These are phyloP conservation scores for Melieria crassipennis DNA, from an alignment of 2,888 invertebrate genomes.

Conservation along the genomic window DNA sequence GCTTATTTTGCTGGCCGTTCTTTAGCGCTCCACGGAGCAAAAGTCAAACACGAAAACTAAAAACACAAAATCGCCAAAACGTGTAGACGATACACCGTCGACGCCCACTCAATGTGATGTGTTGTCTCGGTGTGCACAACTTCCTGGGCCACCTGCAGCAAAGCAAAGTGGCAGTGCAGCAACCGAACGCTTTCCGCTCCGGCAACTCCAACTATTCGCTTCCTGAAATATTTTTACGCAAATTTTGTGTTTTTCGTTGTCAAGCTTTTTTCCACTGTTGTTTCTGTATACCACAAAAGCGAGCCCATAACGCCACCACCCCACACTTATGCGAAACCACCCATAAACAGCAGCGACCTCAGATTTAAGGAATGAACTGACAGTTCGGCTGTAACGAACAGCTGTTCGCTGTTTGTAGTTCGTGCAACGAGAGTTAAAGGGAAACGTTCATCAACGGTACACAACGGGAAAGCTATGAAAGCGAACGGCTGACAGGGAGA, in stretches of 20 bases:
- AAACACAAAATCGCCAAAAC: background rate
- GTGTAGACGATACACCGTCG: background rate
- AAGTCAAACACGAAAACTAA: background rate
- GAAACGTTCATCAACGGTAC: too few relatives aligned
- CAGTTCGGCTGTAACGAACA: slow-evolving; percentile 4
- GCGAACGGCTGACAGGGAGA: too few relatives aligned
- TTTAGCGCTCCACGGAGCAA: slow-evolving; percentile 12
- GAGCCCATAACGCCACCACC: background rate
- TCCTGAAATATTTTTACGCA: background rate
- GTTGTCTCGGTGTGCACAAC: background rate
- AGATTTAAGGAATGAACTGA: slow-evolving; percentile 27
- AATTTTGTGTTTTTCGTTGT: background rate
- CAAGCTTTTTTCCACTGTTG: slow-evolving; percentile 4
- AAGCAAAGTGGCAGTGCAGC: slow-evolving; percentile 1
- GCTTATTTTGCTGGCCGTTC: slow-evolving; percentile 49
- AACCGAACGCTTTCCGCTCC: background rate
- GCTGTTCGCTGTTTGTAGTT: slow-evolving; percentile 4
- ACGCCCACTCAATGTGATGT: slow-evolving; percentile 10
- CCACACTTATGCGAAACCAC: background rate
- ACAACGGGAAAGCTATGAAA: too few relatives aligned
- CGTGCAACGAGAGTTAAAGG: too few relatives aligned
- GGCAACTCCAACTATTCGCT: slow-evolving; percentile 4
- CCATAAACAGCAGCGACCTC: slow-evolving; percentile 5
- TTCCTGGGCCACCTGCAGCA: background rate
- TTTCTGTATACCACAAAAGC: slow-evolving; percentile 26